Base-by-base conservation (phyloP, 2,797 vertebrate genomes). In the Argentina silus region DNA sequence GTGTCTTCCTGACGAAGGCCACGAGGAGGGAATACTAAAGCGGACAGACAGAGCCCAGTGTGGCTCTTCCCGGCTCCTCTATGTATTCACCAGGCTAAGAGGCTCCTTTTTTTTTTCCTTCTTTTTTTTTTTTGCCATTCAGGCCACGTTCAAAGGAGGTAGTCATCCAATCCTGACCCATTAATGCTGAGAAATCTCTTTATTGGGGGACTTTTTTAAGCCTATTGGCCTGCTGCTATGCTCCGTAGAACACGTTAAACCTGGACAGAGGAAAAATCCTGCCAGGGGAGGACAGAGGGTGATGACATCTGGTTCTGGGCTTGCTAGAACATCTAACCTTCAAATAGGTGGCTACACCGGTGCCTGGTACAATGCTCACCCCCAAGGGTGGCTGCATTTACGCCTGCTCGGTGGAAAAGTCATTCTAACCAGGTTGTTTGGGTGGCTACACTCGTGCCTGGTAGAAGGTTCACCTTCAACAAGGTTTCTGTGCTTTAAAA, bases 151-250 rank as follows among this genome's bases (percentile, higher is more conserved):
- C 89, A 92, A 93, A 91, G 90, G 83, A 89, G 83, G 85, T 88
- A 92, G 87, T 93, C 91, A 92, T 92, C 91, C 90, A 89, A 89
- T 90, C 84, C 84, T 83, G 88, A 90, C 83, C 89, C 87, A 93
- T 92, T 92, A 90, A 90, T 86, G 85, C 89, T 78, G 86, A 88
- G 91, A 90, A 92, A 91, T 88, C 91, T 89, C 88, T 93, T 90
- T 88, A 91, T 89, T 87, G 86, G 88, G 81, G 65, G 86, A 85
- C 83, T 27, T 87, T 88, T 92, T 93, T 91, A 93, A 92, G 89
- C 90, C 88, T 88, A 86, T 91, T 91, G 92, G 90, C 89, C 87
- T 78, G 76, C 27, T 84, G 87, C 87, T 83, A 79, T 82, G 89
- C 86, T 89, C 87, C 48, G 19, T 66, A 76, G 85, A 88, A 90